These are phyloP conservation scores for Leptodactylus fuscus DNA, from an alignment of 2,113 vertebrate genomes.

Conservation along the genomic window DNA sequence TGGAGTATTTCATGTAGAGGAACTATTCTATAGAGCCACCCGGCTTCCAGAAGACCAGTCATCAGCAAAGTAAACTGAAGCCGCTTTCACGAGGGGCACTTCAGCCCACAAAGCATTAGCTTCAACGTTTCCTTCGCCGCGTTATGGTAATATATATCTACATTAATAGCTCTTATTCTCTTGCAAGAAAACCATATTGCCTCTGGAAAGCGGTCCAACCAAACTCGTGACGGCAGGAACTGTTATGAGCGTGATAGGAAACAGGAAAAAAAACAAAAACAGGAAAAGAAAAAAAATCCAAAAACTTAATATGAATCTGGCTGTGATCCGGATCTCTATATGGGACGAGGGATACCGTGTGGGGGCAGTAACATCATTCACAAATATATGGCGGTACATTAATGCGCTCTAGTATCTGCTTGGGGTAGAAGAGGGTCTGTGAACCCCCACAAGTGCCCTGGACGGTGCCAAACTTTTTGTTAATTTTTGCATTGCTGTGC, in stretches of 20 bases:
- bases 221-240: background rate
- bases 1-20: constrained; percentile 72
- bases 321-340: background rate
- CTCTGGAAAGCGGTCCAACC: background rate
- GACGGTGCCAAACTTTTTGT: too few species aligned
- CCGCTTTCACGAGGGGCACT: constrained; percentile 57
- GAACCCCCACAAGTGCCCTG: too few species aligned
- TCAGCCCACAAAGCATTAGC: constrained; percentile 21
- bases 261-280: background rate
- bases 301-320: background rate
- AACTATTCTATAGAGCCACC: constrained; percentile 71
- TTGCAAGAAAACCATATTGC: constrained; percentile 19
- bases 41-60: constrained; percentile 72
- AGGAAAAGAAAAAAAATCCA: background rate
- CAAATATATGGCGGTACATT: background rate
- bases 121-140: constrained; percentile 12
- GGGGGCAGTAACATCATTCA: background rate
- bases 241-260: background rate
- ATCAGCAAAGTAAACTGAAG: constrained; percentile 66
- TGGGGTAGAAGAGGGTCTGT: background rate
- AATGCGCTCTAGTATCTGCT: background rate
- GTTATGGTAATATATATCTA: constrained; percentile 43
- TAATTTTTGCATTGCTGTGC: too few species aligned
- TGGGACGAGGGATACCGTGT: background rate
- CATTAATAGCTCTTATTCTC: constrained; percentile 29